A percentile compares a stretch with the other conserved stretches of the same genome.
Conservation (phyloP, 2,113 vertebrate species). For the Thinocorus orbignyianus region DNA sequence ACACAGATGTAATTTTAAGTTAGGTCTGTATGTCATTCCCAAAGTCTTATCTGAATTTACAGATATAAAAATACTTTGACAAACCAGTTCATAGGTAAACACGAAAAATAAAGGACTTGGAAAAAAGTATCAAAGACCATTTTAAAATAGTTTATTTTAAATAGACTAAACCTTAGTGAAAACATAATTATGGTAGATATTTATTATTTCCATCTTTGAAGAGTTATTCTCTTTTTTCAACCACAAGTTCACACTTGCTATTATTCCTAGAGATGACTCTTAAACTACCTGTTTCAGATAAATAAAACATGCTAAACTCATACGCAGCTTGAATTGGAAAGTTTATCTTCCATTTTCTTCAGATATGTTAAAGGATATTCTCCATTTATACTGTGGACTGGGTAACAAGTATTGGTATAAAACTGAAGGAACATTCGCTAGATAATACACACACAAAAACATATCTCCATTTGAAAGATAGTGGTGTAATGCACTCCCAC, state of each 20-base stretch:
- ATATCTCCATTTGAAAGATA: background rate
- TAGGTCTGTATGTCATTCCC: background rate
- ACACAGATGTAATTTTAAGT: background rate
- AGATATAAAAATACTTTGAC: background rate
- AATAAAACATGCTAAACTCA: background rate
- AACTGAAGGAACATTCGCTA: background rate
- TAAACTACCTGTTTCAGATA: background rate
- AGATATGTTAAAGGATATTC: background rate
- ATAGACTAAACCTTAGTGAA: background rate
- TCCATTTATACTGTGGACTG: background rate
- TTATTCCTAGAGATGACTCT: background rate
- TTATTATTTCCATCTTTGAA: background rate
- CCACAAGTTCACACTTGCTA: background rate
- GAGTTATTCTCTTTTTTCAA: background rate
- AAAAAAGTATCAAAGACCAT: background rate
- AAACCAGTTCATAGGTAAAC: background rate
- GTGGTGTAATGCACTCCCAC: background rate
- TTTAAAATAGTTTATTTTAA: background rate
- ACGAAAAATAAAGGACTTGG: background rate
- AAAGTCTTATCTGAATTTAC: background rate
- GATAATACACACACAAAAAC: background rate
- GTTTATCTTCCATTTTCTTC: background rate
- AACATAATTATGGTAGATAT: background rate
- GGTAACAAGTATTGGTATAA: background rate
- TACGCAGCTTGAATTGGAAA: background rate